Percentiles rank a stretch among this genome's conserved stretches.
These are phyloP conservation scores for Hylaeus volcanicus DNA, from an alignment of 1,140 invertebrate genomes.

Conservation along the genomic window DNA sequence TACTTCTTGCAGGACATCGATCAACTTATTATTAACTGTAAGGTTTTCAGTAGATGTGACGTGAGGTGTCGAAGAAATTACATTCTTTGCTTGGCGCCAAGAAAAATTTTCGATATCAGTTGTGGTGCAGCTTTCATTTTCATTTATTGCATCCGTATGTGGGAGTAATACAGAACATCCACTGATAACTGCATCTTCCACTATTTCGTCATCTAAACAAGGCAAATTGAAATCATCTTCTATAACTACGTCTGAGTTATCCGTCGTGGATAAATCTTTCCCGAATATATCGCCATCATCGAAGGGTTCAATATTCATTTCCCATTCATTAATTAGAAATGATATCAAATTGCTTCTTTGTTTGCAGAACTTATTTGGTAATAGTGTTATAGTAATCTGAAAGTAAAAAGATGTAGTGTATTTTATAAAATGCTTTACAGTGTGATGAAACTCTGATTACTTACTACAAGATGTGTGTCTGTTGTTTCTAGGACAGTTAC, in stretches of 20 bases:
- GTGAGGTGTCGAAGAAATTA: constrained; percentile 43
- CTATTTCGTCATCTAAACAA: neutral
- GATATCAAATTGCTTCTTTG: constrained; percentile 30
- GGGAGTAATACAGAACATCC: neutral
- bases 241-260: neutral
- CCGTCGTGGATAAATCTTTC: too few species aligned
- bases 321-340: constrained; percentile 30
- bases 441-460: constrained; percentile 18
- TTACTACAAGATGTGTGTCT: constrained; percentile 41
- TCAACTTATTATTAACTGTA: constrained; percentile 11
- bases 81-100: neutral
- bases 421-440: neutral
- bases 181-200: constrained; percentile 27
- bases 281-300: neutral
- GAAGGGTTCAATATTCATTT: constrained; percentile 31
- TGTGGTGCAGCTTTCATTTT: neutral
- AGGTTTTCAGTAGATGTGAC: constrained; percentile 17
- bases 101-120: constrained; percentile 27
- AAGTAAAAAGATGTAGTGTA: neutral
- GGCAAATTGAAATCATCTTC: neutral
- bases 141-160: neutral
- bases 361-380: neutral
- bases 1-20: constrained; percentile 44
- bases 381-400: constrained; percentile 47
- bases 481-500: constrained; percentile 52